These are phyloP conservation scores for Synchiropus splendidus DNA, from an alignment of 2,113 vertebrate species.

Conservation along the genomic window DNA sequence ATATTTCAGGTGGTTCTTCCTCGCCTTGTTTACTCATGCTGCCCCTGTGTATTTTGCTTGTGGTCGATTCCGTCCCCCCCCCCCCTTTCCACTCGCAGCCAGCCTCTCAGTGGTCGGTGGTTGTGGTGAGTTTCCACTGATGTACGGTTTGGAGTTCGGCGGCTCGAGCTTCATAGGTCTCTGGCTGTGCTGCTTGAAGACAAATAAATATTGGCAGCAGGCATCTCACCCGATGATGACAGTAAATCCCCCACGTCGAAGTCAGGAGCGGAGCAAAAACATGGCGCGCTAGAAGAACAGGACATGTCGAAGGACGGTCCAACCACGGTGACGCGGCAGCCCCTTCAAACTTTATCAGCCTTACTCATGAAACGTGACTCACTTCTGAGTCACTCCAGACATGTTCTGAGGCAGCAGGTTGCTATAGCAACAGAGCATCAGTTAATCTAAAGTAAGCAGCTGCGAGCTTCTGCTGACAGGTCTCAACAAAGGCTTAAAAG, in stretches of 20 bases:
- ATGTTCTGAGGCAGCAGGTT: too few species aligned
- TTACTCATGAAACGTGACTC: too few species aligned
- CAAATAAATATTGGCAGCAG: constrained; percentile 51
- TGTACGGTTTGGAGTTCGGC: constrained; percentile 42
- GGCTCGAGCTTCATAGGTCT: constrained; percentile 32
- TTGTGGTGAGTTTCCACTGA: constrained; percentile 62
- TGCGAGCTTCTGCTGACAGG: too few species aligned
- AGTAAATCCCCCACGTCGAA: constrained; percentile 12
- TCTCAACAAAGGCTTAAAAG: too few species aligned
- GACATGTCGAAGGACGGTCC: too few species aligned
- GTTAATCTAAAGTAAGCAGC: too few species aligned
- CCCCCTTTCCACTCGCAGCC: constrained; percentile 43
- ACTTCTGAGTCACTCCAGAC: too few species aligned
- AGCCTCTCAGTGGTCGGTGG: constrained; percentile 57
- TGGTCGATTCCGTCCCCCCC: constrained; percentile 34
- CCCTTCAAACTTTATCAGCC: too few species aligned
- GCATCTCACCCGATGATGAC: constrained; percentile 41
- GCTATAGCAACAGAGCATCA: too few species aligned
- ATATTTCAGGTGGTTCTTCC: constrained; percentile 55
- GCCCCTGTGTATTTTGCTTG: constrained; percentile 64
- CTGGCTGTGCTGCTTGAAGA: constrained; percentile 35
- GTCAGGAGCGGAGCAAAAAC: too few species aligned
- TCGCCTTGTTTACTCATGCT: constrained; percentile 57
- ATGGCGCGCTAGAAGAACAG: too few species aligned
- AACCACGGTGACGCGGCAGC: too few species aligned